These are phyloP conservation scores for Ciconia boyciana DNA, from an alignment of 2,113 vertebrate species.

Conservation along the genomic window DNA sequence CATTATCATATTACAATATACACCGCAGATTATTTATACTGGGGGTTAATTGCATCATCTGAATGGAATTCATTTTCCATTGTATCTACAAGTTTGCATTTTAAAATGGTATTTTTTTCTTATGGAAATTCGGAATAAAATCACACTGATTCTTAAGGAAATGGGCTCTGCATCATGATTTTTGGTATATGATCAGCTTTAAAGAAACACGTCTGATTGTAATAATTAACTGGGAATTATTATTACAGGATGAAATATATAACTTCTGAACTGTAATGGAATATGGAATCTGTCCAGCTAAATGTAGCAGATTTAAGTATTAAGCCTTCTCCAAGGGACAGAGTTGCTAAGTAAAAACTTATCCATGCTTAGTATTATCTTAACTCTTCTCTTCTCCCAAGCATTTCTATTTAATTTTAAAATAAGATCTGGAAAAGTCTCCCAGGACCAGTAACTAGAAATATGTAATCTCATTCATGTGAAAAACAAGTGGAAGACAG, in stretches of 20 bases:
- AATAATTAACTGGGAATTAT: neutral
- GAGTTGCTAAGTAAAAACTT: constrained; percentile 15
- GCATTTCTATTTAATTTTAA: constrained; percentile 14
- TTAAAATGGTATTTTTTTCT: constrained; percentile 52
- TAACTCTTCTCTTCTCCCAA: neutral
- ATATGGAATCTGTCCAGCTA: constrained; percentile 35
- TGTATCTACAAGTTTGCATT: constrained; percentile 51
- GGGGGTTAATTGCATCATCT: constrained; percentile 72
- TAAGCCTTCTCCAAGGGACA: constrained; percentile 11
- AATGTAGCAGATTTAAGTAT: constrained; percentile 1
- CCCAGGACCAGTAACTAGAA: neutral
- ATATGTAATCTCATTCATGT: constrained; percentile 33
- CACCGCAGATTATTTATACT: constrained; percentile 68
- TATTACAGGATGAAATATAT: constrained; percentile 5
- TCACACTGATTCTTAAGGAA: constrained; percentile 37
- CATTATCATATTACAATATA: constrained; percentile 70
- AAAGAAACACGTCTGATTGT: neutral
- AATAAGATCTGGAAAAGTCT: constrained; percentile 13
- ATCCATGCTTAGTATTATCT: neutral
- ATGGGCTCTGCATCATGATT: constrained; percentile 6
- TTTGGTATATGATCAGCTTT: neutral
- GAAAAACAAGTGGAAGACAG: constrained; percentile 50
- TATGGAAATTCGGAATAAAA: constrained; percentile 56
- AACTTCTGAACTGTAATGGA: constrained; percentile 12
- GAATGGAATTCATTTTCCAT: constrained; percentile 71